Percentiles rank a stretch among this genome's conserved stretches.
These are phyloP conservation scores for Hermodice carunculata DNA, from an alignment of 2,888 invertebrate genomes.

Conservation along the genomic window DNA sequence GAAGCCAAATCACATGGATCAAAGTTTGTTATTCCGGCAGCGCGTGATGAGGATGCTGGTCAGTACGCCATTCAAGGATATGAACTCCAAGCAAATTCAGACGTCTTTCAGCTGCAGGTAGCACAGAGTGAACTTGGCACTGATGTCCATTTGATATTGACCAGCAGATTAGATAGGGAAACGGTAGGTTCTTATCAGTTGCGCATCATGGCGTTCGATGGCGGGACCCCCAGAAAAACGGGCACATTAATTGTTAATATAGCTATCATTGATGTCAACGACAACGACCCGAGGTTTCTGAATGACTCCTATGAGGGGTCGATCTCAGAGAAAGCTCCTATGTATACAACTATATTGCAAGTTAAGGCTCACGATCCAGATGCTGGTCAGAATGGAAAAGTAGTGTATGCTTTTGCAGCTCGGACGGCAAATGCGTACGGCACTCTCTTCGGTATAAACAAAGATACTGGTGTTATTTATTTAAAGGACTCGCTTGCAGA, in stretches of 20 bases:
- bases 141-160: conserved; percentile 52
- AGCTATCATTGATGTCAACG: conserved; percentile 25
- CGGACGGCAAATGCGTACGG: conserved; percentile 8
- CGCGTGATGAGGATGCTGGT: conserved; percentile 16
- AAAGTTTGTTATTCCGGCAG: conserved; percentile 10
- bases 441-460: conserved; percentile 5
- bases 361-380: conserved; percentile 21
- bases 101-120: conserved; percentile 14
- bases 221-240: conserved; percentile 12
- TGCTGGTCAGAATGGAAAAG: conserved; percentile 17
- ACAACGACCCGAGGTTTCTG: conserved; percentile 23
- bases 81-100: no score
- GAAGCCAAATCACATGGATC: conserved; percentile 14
- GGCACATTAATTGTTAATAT: conserved; percentile 25
- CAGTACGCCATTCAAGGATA: conserved; percentile 13
- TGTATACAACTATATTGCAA: conserved; percentile 7
- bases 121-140: conserved; percentile 35
- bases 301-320: conserved; percentile 13
- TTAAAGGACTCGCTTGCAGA: conserved; percentile 12
- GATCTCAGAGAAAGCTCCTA: conserved; percentile 9
- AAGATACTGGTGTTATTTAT: conserved; percentile 4
- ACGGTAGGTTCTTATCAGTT: conserved; percentile 44
- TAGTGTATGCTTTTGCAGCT: conserved; percentile 12
- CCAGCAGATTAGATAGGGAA: conserved; percentile 53
- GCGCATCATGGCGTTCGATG: conserved; percentile 23